Conservation (phyloP, 1,140 invertebrate genomes). For the Drosophila nikananu region DNA sequence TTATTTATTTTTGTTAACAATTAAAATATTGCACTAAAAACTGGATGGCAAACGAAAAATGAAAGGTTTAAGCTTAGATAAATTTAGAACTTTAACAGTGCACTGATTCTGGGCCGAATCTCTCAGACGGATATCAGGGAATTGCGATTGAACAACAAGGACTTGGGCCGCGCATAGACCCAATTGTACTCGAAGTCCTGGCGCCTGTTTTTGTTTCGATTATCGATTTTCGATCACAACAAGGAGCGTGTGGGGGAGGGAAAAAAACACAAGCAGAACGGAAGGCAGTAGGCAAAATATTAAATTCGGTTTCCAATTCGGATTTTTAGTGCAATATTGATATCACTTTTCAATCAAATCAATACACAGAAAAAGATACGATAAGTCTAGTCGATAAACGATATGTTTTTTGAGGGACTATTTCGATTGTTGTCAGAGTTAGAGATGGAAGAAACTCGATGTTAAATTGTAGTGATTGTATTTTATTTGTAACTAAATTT, state of each 20-base stretch:
- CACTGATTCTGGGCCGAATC: conserved; percentile 6
- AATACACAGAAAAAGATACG: conserved; percentile 23
- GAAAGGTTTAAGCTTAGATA: neutral
- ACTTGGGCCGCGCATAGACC: conserved; percentile 84
- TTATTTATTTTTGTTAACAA: conserved; percentile 9
- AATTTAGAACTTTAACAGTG: conserved; percentile 14
- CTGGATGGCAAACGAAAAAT: conserved; percentile 29
- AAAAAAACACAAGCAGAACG: conserved; percentile 48
- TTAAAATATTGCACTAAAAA: conserved; percentile 82
- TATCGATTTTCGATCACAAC: conserved; percentile 37
- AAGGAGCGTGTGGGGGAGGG: conserved; percentile 28
- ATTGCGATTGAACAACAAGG: conserved; percentile 80
- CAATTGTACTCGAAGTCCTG: conserved; percentile 83
- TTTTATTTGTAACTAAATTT: neutral
- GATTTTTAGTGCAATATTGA: conserved; percentile 83
- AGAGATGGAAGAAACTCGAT: neutral
- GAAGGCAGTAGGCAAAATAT: conserved; percentile 42
- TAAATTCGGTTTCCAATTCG: conserved; percentile 38
- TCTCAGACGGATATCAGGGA: conserved; percentile 77
- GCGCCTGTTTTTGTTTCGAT: conserved; percentile 56
- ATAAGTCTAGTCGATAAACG: neutral
- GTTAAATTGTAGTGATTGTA: neutral
- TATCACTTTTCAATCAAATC: conserved; percentile 23
- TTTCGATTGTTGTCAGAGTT: neutral
- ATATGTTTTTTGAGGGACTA: conserved; percentile 1